These are phyloP conservation scores for Virgularia gustaviana DNA, from an alignment of 92 coral and sea anemone species.

Conservation along the genomic window DNA sequence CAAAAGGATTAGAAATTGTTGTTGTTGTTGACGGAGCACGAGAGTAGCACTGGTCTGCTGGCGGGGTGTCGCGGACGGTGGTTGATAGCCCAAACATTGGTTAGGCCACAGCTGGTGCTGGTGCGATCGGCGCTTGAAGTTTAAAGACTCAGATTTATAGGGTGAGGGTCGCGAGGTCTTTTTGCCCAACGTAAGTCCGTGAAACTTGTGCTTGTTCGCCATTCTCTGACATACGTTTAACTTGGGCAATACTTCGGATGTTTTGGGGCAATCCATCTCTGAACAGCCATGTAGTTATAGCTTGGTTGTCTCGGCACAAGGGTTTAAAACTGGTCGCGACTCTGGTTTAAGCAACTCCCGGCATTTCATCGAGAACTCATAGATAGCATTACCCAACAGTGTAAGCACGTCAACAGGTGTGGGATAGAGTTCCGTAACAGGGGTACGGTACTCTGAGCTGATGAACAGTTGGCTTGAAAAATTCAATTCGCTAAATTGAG, in stretches of 20 bases:
- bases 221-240: slow-evolving; percentile 12
- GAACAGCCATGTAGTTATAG: slow-evolving; percentile 11
- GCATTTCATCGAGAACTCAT: slow-evolving; percentile 8
- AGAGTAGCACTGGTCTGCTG: neutral
- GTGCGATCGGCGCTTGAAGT: slow-evolving; percentile 49
- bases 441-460: slow-evolving; percentile 23
- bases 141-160: slow-evolving; percentile 35
- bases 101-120: slow-evolving; percentile 14
- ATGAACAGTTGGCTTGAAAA: slow-evolving; percentile 44
- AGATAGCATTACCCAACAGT: slow-evolving; percentile 13
- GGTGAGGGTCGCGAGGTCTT: slow-evolving; percentile 4
- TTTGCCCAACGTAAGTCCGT: neutral
- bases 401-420: slow-evolving; percentile 9
- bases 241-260: slow-evolving; percentile 9
- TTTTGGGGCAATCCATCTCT: slow-evolving; percentile 4
- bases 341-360: slow-evolving; percentile 1
- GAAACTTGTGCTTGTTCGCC: slow-evolving; percentile 1
- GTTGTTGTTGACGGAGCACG: slow-evolving; percentile 10
- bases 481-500: slow-evolving; percentile 31
- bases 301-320: slow-evolving; percentile 1
- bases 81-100: neutral
- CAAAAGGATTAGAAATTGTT: slow-evolving; percentile 30
- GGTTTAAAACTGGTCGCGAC: neutral
- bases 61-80: neutral
- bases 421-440: slow-evolving; percentile 37